A percentile compares a stretch with the other conserved stretches of the same genome.
Conservation (phyloP, 2,113 vertebrate species). For the Laticauda colubrina region DNA sequence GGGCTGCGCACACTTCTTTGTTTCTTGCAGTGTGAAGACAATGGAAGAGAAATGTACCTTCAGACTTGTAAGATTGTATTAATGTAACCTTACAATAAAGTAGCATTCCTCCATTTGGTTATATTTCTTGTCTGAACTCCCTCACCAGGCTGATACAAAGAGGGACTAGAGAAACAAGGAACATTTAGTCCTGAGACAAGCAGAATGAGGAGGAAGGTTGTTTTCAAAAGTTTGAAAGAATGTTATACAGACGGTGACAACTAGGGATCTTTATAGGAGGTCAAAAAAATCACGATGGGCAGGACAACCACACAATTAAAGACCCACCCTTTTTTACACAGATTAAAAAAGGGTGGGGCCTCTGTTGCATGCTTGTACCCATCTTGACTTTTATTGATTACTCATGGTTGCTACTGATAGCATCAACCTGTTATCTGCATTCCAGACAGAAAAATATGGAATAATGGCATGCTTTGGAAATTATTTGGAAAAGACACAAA, state of each 20-base stretch:
- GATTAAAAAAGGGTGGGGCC: neutral
- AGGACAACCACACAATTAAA: neutral
- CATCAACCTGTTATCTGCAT: neutral
- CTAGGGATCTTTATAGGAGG: neutral
- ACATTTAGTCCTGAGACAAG: neutral
- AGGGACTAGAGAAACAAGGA: neutral
- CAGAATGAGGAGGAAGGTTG: neutral
- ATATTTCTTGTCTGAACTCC: neutral
- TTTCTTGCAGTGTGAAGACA: neutral
- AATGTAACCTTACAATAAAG: neutral
- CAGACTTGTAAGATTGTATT: neutral
- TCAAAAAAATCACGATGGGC: neutral
- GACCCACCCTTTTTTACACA: neutral
- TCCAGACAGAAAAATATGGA: neutral
- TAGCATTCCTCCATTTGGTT: neutral
- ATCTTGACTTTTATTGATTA: neutral
- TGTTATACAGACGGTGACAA: neutral
- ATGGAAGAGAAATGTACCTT: neutral
- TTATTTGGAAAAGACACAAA: neutral
- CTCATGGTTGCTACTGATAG: neutral
- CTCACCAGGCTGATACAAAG: neutral
- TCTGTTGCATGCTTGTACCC: neutral
- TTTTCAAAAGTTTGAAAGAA: neutral
- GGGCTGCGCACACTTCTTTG: neutral
- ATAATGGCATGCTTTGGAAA: neutral